Base-by-base conservation (phyloP, 2,113 vertebrate species). In the Probosciger aterrimus region DNA sequence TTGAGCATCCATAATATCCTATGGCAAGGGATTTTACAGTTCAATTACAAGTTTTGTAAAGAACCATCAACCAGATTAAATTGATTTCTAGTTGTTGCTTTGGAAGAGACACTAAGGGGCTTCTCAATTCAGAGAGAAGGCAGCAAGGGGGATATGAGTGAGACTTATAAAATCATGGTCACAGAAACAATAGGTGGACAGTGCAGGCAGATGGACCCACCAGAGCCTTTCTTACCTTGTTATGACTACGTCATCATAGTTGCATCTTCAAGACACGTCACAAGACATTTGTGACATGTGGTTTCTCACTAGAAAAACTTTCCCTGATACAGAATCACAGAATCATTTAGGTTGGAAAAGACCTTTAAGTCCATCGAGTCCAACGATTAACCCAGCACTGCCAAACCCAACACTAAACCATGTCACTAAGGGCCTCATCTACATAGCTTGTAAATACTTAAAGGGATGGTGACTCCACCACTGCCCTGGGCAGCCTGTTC, bases 21-120 rank as follows among this genome's bases (percentile, higher is more conserved):
- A 23, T 10, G 19, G 89, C 69, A 89, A 78, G 71, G 81, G 83
- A 79, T 93, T 96, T 95, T 95, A 95, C 91, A 91, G 83, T 93
- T 82, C 85, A 88, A 91, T 91, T 88, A 65, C 81, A 49, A 41
- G 70, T 49, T 95, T 78, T 92, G 89, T 73, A 67, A 92, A 89
- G 91, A 96, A 41, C 69, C 83, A 75, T 79, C 89, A 92, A 93
- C 9, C 57, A 79, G 74, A 76, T 70, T 49, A 88, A 77, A 92
- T 30, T 89, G 74, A 84, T 93, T 95, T 71, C 68, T 52, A 5
- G 62, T 44, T 64, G 60, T 55, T 87, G 37, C 86, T 79, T 82
- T 60, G 44, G 35, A 89, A 69, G 62, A 75, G 77, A 37, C 47
- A 24, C 74, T 73, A 25, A 91, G 63, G 55, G 5, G 20, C 69